Evolutionary conservation across 1,140 invertebrate genomes (phyloP).

Genomic region (Drosophila littoralis): DNA sequence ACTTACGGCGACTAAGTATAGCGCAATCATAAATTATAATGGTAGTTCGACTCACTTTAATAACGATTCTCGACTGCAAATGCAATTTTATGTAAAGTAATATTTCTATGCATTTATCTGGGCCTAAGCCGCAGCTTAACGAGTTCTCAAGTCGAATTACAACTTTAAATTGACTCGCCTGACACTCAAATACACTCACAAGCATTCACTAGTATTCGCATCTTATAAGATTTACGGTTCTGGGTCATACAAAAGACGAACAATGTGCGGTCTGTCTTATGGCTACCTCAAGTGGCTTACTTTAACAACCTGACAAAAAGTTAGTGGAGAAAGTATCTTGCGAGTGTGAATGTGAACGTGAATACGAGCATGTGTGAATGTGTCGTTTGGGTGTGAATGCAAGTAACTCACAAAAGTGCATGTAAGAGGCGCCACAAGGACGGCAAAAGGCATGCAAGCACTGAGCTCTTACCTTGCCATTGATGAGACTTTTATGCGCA

Average conservation of each 20-base stretch:
- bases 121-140: conserved; percentile 17
- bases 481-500: conserved; percentile 37
- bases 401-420: conserved; percentile 16
- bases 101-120: conserved; percentile 20
- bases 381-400: conserved; percentile 12
- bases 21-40: no score
- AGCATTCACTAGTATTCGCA: conserved; percentile 2
- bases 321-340: conserved; percentile 13
- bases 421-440: neutral
- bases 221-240: conserved; percentile 43
- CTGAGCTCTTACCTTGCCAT: conserved; percentile 21
- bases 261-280: conserved; percentile 55
- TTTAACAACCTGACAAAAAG: conserved; percentile 51
- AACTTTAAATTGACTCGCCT: conserved; percentile 66
- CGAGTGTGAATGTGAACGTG: conserved; percentile 13
- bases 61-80: neutral
- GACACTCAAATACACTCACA: conserved; percentile 26
- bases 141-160: conserved; percentile 51
- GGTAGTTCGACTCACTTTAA: neutral
- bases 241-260: conserved; percentile 41
- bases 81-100: conserved; percentile 9
- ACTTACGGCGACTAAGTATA: no score
- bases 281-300: conserved; percentile 60
- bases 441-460: conserved; percentile 8
- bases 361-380: conserved; percentile 1